Evolutionary conservation across 2,113 vertebrate genomes (phyloP), one percentile per base, ranked within the genome.

Genomic region (Coracopsis vasa): DNA sequence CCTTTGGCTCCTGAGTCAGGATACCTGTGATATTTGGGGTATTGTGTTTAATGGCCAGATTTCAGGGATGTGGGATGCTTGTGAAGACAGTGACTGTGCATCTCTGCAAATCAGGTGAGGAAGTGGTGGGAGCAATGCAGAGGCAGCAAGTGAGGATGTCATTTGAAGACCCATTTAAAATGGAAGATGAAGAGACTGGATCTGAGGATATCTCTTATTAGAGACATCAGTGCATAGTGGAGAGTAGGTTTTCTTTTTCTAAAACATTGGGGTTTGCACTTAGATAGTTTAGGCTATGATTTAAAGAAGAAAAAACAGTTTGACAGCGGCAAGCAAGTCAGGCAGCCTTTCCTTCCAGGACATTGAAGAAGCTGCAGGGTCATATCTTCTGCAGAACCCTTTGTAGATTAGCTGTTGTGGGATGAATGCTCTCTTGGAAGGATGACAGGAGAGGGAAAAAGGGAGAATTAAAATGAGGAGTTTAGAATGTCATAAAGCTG

Each of bases 361-460:
- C 75, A 48, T 31, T 56, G 71, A 56, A 93, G 86, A 70, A 79
- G 61, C 77, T 86, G 21, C 72, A 81, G 90, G 56, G 88, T 89
- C 53, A 3, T 87, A 53, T 69, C 65, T 86, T 92, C 92, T 65
- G 65, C 56, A 86, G 42, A 80, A 51, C 61, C 60, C 47, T 93
- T 89, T 96, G 80, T 64, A 94, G 96, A 89, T 95, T 94, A 94
- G 77, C 44, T 64, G 37, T 6, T 72, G 83, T 81, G 77, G 83
- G 88, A 72, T 86, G 86, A 62, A 81, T 88, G 69, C 66, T 75
- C 41, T 82, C 64, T 79, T 91, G 86, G 88, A 65, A 91, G 62
- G 54, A 31, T 23, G 85, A 88, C 69, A 94, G 73, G 56, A 85
- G 80, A 41, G 54, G 37, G 16, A 83, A 90, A 80, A 60, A 35